phyloP scores from a whole-genome alignment of 2,888 invertebrate genomes.

The Tenthredo distinguenda region DNA sequence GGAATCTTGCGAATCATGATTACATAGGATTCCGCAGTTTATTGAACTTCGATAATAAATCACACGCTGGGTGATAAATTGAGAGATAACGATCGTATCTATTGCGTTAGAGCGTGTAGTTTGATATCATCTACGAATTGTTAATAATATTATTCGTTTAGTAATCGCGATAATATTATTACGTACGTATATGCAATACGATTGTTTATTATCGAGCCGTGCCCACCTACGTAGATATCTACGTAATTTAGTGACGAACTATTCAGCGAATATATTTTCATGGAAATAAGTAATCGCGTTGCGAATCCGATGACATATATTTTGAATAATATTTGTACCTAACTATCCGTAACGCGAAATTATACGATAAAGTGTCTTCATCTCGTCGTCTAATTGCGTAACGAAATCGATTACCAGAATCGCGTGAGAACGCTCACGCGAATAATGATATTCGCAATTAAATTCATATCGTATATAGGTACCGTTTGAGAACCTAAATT shows the following conservation, averaged over 20 bases:
- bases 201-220: not conserved
- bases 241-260: slow-evolving; percentile 8
- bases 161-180: not conserved
- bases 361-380: not conserved
- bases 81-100: not conserved
- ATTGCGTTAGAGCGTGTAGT: not conserved
- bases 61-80: not conserved
- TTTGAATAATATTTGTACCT: too few relatives aligned
- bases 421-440: not conserved
- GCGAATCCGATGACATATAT: not conserved
- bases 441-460: not conserved
- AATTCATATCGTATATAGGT: not conserved
- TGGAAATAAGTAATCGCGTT: not conserved
- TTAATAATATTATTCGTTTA: slow-evolving; percentile 4
- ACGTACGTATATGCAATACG: not conserved
- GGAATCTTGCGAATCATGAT: not conserved
- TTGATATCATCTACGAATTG: not conserved
- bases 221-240: not conserved
- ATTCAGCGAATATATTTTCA: not conserved
- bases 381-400: not conserved
- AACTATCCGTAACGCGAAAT: not conserved
- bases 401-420: slow-evolving; percentile 2
- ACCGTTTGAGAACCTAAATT: not conserved
- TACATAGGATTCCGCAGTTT: not conserved
- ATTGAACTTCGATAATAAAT: not conserved